These are phyloP conservation scores for Ceratosolen solmsi DNA, from an alignment of 1,140 invertebrate genomes.

Conservation along the genomic window DNA sequence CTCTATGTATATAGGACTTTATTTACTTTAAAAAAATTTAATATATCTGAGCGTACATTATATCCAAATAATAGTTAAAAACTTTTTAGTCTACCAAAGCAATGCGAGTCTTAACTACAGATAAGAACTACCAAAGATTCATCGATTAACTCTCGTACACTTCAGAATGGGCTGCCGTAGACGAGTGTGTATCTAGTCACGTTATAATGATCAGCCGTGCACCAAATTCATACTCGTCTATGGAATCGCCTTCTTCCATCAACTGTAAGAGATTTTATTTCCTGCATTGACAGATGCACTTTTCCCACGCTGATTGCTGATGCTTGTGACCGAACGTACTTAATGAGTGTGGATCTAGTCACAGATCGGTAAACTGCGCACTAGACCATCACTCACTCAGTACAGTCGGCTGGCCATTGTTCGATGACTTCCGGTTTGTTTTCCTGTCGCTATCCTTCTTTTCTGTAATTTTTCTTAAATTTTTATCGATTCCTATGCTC, in stretches of 20 bases:
- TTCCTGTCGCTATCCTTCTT: conserved; percentile 5
- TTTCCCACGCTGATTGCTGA: conserved; percentile 42
- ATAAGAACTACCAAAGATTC: neutral
- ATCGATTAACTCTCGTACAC: neutral
- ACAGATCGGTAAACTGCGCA: conserved; percentile 78
- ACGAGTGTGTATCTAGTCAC: conserved; percentile 92
- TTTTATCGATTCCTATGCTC: neutral
- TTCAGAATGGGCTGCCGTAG: conserved; percentile 77
- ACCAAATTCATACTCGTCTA: conserved; percentile 87
- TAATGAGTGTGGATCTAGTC: conserved; percentile 94
- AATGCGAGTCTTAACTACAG: neutral
- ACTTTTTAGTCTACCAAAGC: neutral
- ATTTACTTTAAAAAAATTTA: too few relatives aligned
- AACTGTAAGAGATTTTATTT: neutral
- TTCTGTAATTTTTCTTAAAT: conserved; percentile 15
- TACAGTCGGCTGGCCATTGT: conserved; percentile 59
- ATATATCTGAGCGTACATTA: too few relatives aligned
- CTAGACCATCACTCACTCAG: conserved; percentile 82
- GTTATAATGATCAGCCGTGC: conserved; percentile 75
- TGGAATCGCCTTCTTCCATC: conserved; percentile 72
- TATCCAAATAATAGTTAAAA: neutral
- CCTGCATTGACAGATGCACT: neutral
- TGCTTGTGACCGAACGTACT: conserved; percentile 67
- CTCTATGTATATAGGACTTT: too few relatives aligned
- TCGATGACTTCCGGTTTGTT: conserved; percentile 30